A percentile compares a stretch with the other conserved stretches of the same genome.
Evolutionary conservation across 2,797 vertebrate species (phyloP).

Genomic region (Alauda arvensis): DNA sequence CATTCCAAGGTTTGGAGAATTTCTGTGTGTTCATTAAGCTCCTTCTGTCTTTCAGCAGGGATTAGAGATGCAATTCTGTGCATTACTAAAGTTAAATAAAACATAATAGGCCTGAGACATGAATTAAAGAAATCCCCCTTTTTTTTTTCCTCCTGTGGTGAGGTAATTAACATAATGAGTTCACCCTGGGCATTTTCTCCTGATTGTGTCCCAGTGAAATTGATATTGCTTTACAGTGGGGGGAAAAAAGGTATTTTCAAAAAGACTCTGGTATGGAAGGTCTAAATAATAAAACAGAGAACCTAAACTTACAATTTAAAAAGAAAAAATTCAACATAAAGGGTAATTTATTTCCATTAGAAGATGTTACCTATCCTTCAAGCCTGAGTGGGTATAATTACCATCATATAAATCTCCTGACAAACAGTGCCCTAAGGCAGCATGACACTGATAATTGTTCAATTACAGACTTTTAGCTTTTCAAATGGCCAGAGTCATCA

Average conservation of each 20-base stretch:
- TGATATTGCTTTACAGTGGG: background rate
- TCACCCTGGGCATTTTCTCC: background rate
- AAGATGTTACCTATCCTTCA: constrained; percentile 82
- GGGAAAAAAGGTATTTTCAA: background rate
- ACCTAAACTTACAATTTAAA: constrained; percentile 24
- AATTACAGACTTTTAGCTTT: constrained; percentile 75
- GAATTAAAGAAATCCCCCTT: background rate
- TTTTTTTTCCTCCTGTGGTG: background rate
- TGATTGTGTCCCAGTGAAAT: background rate
- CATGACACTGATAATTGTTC: constrained; percentile 77
- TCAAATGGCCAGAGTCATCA: constrained; percentile 70
- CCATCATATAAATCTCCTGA: constrained; percentile 78
- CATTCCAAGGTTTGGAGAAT: background rate
- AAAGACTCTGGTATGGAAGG: background rate
- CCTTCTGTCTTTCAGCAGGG: background rate
- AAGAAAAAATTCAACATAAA: constrained; percentile 44
- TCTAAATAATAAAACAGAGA: constrained; percentile 21
- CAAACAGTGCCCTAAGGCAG: constrained; percentile 75
- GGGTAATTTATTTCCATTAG: constrained; percentile 74
- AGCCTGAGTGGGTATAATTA: constrained; percentile 79
- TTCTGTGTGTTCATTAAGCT: background rate
- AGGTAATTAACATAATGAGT: background rate
- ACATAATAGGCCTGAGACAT: background rate
- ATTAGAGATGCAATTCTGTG: background rate
- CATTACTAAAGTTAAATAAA: background rate